These are phyloP conservation scores for Scortum barcoo DNA, from an alignment of 2,113 vertebrate genomes.

Conservation along the genomic window DNA sequence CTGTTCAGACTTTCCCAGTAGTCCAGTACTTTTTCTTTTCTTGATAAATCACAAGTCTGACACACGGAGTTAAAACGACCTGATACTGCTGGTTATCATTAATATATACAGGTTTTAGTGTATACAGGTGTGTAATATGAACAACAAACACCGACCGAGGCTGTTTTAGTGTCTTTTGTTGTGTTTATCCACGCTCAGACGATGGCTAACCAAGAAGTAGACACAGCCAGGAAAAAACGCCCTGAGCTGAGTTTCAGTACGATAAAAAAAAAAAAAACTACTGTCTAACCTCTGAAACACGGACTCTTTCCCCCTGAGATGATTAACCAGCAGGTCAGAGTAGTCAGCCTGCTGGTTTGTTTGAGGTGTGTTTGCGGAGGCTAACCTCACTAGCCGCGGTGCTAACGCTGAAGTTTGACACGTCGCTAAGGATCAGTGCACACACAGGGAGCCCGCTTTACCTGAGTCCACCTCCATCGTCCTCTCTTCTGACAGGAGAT, in stretches of 20 bases:
- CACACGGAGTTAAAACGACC: not conserved
- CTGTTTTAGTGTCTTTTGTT: rapidly evolving
- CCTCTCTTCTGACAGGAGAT: not conserved
- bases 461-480: constrained; percentile 76
- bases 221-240: not conserved
- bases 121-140: not conserved
- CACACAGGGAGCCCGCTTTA: constrained; percentile 27
- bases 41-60: not conserved
- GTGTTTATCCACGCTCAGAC: not conserved
- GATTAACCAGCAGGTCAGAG: not conserved
- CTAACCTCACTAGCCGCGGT: constrained; percentile 46
- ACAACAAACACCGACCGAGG: not conserved
- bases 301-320: not conserved
- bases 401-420: constrained; percentile 17
- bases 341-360: not conserved
- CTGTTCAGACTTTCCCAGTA: not conserved
- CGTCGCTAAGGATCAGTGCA: not conserved
- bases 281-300: too few relatives aligned
- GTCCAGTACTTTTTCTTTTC: too few relatives aligned
- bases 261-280: not conserved
- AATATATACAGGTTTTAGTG: too few relatives aligned
- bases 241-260: not conserved
- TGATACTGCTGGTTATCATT: not conserved
- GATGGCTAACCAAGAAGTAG: not conserved
- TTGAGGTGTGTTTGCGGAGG: not conserved